Base-by-base conservation (phyloP, 2,113 vertebrate genomes). In the Cryptotis parvus region DNA sequence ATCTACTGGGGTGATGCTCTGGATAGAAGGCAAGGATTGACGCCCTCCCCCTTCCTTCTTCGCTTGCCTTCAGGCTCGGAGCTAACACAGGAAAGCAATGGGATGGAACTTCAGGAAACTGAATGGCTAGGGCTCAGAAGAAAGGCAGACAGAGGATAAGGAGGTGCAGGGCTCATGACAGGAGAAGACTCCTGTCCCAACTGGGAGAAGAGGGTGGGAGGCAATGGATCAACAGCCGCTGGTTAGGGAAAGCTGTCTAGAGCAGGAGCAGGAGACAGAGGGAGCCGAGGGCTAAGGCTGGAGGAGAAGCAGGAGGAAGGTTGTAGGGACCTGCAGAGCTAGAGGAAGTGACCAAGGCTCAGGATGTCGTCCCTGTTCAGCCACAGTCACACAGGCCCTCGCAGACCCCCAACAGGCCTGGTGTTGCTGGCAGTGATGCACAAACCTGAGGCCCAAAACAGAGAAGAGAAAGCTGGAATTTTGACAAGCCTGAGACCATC, bases 291-390 rank as follows among this genome's bases (percentile, higher is more conserved):
- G 37, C 26, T 4, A 55, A 76, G 22, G 10, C 31, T 22, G 33
- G 18, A 33, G 9, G 20, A 35, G 9, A 73, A 37, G 35, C 0
- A 11, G 35, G 39, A 68, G 24, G 2, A 12, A 0, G 5, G 4
- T 24, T 1, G 1, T 4, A 10, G 22, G 80, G 68, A 14, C n/a
- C 31, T 15, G 24, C 33, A 27, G n/a, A 20, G 18, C 2, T 3
- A 6, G 41, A 3, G 41, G 2, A 1, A 8, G 14, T 6, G 9
- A 31, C 7, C 3, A 65, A 81, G 72, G 33, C 22, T 29, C 14
- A 49, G 6, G 41, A n/a, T 4, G 26, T 33, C 31, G 29, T 29
- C 52, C 18, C 55, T 24, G 12, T 31, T 29, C 9, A 29, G 8
- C 7, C 26, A 18, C 3, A 0, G 11, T 39, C 35, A 11, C 6